Evolutionary conservation across 1,140 invertebrate species (phyloP).

Genomic region (Pseudomyrmex cubaensis): DNA sequence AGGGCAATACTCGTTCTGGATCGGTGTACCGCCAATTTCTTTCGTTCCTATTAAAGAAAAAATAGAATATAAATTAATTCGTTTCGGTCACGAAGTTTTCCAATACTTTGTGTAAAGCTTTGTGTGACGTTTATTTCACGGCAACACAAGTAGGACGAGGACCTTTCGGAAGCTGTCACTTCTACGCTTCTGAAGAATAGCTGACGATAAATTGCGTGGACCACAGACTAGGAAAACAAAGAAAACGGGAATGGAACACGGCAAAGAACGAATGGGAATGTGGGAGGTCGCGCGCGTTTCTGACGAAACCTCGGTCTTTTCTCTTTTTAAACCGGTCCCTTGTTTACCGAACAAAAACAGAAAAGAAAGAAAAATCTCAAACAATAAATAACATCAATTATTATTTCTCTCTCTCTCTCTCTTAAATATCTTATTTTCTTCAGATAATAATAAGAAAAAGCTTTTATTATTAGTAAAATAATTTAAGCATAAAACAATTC

Average conservation of each 20-base stretch:
- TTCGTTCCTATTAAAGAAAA: slow-evolving; percentile 84
- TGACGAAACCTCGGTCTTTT: slow-evolving; percentile 7
- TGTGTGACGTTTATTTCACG: slow-evolving; percentile 10
- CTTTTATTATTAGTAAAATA: not conserved
- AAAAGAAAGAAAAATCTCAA: not conserved
- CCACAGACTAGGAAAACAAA: slow-evolving; percentile 6
- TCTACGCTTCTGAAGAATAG: slow-evolving; percentile 57
- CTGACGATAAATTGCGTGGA: slow-evolving; percentile 31
- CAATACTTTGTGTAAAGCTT: no score
- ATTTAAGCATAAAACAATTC: not conserved
- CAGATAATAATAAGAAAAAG: no score
- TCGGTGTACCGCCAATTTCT: slow-evolving; percentile 83
- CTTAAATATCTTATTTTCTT: no score
- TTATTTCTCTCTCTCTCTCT: no score
- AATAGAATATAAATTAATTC: slow-evolving; percentile 47
- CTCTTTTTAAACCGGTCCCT: not conserved
- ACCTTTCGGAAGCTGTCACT: slow-evolving; percentile 47
- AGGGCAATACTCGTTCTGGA: slow-evolving; percentile 88
- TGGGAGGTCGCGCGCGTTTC: slow-evolving; percentile 18
- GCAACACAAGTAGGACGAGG: slow-evolving; percentile 31
- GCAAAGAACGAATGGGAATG: slow-evolving; percentile 34
- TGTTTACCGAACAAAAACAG: no score
- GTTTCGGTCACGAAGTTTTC: not conserved
- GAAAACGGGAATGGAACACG: slow-evolving; percentile 16
- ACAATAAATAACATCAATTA: not conserved